These are phyloP conservation scores for Oxyura jamaicensis DNA, from an alignment of 2,113 vertebrate species.

Conservation along the genomic window DNA sequence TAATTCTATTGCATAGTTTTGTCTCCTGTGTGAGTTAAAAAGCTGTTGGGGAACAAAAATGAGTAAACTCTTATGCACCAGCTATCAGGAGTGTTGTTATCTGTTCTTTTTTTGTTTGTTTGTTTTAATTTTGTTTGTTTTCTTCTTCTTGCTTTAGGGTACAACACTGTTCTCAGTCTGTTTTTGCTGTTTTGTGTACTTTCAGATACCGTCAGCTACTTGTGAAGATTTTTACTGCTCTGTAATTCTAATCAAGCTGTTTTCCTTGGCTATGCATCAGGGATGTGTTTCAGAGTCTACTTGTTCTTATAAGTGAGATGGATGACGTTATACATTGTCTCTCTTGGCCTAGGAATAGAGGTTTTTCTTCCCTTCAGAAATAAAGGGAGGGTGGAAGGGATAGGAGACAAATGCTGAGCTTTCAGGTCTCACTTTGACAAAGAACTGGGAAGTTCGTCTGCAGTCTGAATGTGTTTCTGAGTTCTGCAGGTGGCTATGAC, in stretches of 20 bases:
- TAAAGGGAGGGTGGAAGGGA: accelerated
- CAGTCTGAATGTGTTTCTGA: background rate
- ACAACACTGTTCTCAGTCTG: background rate
- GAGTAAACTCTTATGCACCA: background rate
- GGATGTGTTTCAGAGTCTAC: background rate
- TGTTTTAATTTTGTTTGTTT: background rate
- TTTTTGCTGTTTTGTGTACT: background rate
- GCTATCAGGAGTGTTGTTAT: background rate
- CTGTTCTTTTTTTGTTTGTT: background rate
- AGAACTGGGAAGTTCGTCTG: background rate
- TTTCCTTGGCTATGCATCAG: background rate
- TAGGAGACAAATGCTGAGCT: background rate
- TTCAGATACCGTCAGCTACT: background rate
- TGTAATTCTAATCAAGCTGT: background rate
- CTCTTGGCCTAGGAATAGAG: background rate
- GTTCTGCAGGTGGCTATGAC: background rate
- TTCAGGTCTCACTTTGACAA: background rate
- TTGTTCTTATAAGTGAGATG: background rate
- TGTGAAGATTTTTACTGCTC: background rate
- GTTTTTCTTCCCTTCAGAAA: background rate
- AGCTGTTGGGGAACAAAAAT: background rate
- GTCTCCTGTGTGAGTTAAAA: background rate
- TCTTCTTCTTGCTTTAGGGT: background rate
- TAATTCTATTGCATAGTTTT: background rate
- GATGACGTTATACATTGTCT: background rate